Conservation (phyloP, 1,140 invertebrate genomes). For the Drosophila hydei region DNA sequence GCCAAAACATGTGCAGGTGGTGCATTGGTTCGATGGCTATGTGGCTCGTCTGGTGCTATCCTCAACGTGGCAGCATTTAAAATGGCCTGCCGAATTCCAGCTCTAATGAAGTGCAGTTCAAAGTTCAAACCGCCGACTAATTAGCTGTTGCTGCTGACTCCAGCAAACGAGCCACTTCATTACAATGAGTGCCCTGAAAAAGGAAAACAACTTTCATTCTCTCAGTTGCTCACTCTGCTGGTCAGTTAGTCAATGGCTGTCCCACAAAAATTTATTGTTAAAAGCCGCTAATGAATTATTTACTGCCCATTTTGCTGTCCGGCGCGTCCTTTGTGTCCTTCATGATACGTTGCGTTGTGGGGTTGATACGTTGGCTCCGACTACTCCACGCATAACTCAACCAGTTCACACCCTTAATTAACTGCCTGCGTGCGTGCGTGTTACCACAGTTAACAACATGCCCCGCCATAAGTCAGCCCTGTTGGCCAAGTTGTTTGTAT, state of each 20-base stretch:
- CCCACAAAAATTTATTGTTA: conserved; percentile 79
- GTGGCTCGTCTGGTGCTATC: conserved; percentile 18
- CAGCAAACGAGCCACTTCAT: conserved; percentile 47
- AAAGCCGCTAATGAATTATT: conserved; percentile 83
- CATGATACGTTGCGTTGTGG: conserved; percentile 11
- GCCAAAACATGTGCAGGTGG: conserved; percentile 62
- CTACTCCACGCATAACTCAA: conserved; percentile 75
- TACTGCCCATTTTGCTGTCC: conserved; percentile 68
- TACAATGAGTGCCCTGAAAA: conserved; percentile 62
- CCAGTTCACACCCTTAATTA: conserved; percentile 83
- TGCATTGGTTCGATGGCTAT: conserved; percentile 29
- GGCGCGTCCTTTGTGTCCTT: conserved; percentile 21
- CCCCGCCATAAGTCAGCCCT: conserved; percentile 3
- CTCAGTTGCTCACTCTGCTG: conserved; percentile 5
- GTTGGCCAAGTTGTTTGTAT: conserved; percentile 49
- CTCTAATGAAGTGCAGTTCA: conserved; percentile 72
- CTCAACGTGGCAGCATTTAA: conserved; percentile 44
- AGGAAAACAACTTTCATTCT: conserved; percentile 12
- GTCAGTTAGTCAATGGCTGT: conserved; percentile 37
- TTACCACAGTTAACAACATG: conserved; percentile 49
- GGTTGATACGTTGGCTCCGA: conserved; percentile 5
- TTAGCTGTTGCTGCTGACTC: conserved; percentile 48
- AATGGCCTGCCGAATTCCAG: conserved; percentile 49
- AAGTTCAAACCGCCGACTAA: conserved; percentile 72
- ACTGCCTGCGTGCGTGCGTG: conserved; percentile 68